A percentile compares a stretch with the other conserved stretches of the same genome.
Evolutionary conservation across 2,888 invertebrate genomes (phyloP).

Genomic region (Papilio gigon): DNA sequence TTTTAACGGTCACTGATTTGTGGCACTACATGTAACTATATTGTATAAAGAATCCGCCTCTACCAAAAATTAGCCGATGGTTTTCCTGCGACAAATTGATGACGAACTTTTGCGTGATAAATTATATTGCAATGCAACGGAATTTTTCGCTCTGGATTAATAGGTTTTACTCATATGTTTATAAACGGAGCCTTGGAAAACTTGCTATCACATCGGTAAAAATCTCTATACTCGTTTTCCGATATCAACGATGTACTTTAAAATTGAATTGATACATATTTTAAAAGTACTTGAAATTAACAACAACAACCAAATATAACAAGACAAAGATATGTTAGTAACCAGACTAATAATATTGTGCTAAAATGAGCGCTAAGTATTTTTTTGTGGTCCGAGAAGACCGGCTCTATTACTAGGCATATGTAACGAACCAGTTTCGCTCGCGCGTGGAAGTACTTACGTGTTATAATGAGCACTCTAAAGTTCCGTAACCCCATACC

Average conservation of each 20-base stretch:
- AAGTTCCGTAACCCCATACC: conserved; percentile 35
- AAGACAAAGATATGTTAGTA: conserved; percentile 9
- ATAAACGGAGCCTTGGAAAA: no score
- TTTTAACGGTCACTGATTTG: conserved; percentile 80
- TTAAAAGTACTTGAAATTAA: background rate
- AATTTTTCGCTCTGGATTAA: background rate
- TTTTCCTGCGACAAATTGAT: conserved; percentile 15
- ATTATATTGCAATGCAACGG: background rate
- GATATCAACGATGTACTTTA: no score
- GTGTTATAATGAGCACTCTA: conserved; percentile 37
- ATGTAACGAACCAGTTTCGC: conserved; percentile 39
- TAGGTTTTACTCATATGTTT: no score
- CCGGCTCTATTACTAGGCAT: conserved; percentile 39
- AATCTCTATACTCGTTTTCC: no score
- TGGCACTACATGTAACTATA: conserved; percentile 52
- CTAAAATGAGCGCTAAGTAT: conserved; percentile 22
- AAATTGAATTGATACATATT: no score
- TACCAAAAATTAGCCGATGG: conserved; percentile 25
- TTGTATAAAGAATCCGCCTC: conserved; percentile 13
- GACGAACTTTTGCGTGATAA: background rate
- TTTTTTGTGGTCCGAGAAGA: conserved; percentile 31
- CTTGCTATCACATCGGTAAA: background rate
- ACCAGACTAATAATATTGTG: conserved; percentile 8
- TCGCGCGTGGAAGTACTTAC: conserved; percentile 36
- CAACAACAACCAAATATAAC: background rate